A percentile compares a stretch with the other conserved stretches of the same genome.
phyloP scores from a whole-genome alignment of 2,797 vertebrate species.

The Phrynocephalus guinanensis region DNA sequence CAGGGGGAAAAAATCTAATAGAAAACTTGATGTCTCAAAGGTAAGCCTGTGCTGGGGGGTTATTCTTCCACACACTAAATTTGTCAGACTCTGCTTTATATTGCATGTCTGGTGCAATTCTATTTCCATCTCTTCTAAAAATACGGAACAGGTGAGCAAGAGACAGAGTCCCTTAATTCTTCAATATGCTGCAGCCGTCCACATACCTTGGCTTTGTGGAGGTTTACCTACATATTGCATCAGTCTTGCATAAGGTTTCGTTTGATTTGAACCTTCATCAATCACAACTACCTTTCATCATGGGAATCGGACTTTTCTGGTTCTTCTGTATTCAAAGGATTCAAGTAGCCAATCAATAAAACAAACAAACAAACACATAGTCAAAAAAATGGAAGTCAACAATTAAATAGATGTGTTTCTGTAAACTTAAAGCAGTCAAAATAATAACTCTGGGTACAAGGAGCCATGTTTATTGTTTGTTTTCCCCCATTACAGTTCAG shows the following conservation, averaged over 20 bases:
- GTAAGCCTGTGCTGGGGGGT: neutral
- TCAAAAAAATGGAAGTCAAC: neutral
- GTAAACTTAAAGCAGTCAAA: neutral
- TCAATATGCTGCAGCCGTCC: neutral
- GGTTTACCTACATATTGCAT: no score
- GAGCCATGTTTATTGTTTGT: neutral
- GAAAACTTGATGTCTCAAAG: neutral
- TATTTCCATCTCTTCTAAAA: neutral
- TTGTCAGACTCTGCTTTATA: neutral
- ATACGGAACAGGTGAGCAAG: neutral
- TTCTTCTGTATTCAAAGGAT: neutral
- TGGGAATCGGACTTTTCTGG: neutral
- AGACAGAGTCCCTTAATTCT: neutral
- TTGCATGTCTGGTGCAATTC: neutral
- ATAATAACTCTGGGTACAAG: neutral
- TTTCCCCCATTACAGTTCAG: neutral
- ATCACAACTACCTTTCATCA: no score
- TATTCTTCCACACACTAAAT: neutral
- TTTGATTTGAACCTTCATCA: no score
- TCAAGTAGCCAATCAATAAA: neutral
- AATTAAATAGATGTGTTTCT: neutral
- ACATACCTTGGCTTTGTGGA: neutral
- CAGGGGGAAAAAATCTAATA: neutral
- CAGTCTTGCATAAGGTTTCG: neutral
- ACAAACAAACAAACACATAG: neutral